Base-by-base conservation (phyloP, 1,140 invertebrate species). In the Idris sp. region DNA sequence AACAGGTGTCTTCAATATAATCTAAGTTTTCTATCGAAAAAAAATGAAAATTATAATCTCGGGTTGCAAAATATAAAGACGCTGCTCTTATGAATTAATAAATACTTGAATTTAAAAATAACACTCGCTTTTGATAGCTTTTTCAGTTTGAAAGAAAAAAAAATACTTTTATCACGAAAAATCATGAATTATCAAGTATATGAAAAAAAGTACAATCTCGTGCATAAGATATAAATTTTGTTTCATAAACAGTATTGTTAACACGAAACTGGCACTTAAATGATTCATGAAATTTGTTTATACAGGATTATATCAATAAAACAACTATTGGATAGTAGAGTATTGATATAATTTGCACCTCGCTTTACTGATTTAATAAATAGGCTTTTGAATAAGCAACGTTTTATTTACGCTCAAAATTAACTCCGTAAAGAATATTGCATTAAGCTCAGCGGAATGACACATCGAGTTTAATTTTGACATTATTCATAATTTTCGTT, bases 291-390 rank as follows among this genome's bases (percentile, higher is more conserved):
- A 64, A 56, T 56, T 49, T 56, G 28, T 72, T 56, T 72, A 64
- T 64, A 73, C 35, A 44, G 53, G 28, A 46, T n/a, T 56, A 59
- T 73, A 44, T 62, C 54, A 64, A 51, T 51, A 18, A 58, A 59
- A 25, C 41, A 41, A 56, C 41, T 64, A 64, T 73, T 59, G 43
- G 44, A 64, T 73, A 73, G 58, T 58, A 59, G n/a, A n/a, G 49
- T 56, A 65, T 73, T 51, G 59, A 73, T 65, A 44, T 73, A 73
- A 64, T 73, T 73, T 73, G 69, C 54, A 49, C 58, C 28, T 19
- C 53, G 26, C 33, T 38, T 49, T 15, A 43, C 44, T 49, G 35
- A 61, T 61, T 61, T 49, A 30, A 43, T 46, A 64, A 51, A 65
- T 64, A 64, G 59, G n/a, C n/a, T 64, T 51, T 9, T 41, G 28